Base-by-base conservation (phyloP, 2,113 vertebrate genomes). In the Pomatostomus ruficeps region DNA sequence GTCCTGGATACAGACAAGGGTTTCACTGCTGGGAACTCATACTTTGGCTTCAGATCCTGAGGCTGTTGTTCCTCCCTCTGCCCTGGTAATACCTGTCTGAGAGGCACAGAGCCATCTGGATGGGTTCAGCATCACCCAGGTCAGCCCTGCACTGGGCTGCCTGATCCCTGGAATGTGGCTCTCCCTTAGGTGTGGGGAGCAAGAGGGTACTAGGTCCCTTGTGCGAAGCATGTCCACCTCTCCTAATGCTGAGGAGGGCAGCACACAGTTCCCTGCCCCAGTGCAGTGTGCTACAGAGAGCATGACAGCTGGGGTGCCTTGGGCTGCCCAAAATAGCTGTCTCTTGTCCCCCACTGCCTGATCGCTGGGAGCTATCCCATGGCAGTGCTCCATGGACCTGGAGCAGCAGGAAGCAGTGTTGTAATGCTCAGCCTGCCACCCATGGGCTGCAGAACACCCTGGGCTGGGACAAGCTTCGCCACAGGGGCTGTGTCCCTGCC, bases 261-360 rank as follows among this genome's bases (percentile, higher is more conserved):
- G 72, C 11, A 36, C 26, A 8, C 16, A 1, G 8, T 20, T 73
- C 54, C 55, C 40, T 85, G 67, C 22, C 31, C 12, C 49, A 31
- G 35, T 1, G 4, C 35, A 19, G 35, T 35, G 14, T 58, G 45
- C 29, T 85, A 42, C 62, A 76, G 57, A n/a, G 17, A 91, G 15
- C 40, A 61, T 3, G 85, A 94, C 96, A 97, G 96, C 96, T 96
- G 94, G 79, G 59, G 68, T 71, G 79, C 52, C 52, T 87, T 26
- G 40, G 49, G 28, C 81, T 88, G 89, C 92, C 88, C 91, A 95
- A 96, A 96, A 97, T 96, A 97, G 86, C 91, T 59, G 54, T 88
- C 35, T 54, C 42, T 5, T 0, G 74, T 88, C 15, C 40, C 62
- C 19, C 6, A 3, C 70, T 74, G 67, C 81, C 62, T 45, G 70